Evolutionary conservation across 2,113 vertebrate species (phyloP), one percentile per base, ranked within the genome.

Genomic region (Talpa occidentalis): DNA sequence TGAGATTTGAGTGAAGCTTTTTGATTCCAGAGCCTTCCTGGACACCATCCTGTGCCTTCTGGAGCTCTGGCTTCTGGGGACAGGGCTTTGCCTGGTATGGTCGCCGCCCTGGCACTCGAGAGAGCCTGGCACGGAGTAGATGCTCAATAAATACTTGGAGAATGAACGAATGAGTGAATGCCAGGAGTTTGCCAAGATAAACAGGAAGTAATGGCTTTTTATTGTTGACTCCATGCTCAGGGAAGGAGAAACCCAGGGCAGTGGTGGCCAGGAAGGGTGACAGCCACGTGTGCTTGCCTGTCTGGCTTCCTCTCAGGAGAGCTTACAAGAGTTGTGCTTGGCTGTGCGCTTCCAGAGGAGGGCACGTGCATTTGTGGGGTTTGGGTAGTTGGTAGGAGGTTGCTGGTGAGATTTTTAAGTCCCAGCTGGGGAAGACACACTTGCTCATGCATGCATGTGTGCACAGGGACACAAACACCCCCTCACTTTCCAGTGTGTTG

Each of bases 31-130:
- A n/a, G 26, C 32, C 12, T 26, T 42, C 47, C 59, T 42, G 35
- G 81, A 6, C 7, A 1, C 16, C 5, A 19, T 40, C 35, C 52
- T 3, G 54, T 9, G 32, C 32, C 2, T n/a, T 47, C 59, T 4
- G 32, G 76, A 52, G 1, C 0, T 1, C 62, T 19, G 15, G 17
- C 35, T 11, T 16, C 2, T 2, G 47, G 60, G 56, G 1, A 54
- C 16, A 6, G 47, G 69, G 62, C 47, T 59, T 32, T 5, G 8
- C 40, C 17, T 28, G 14, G 35, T 16, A 19, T 30, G 69, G 10
- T 16, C 0, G 2, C 44, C 22, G 49, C 47, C 56, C 37, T 19
- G 0, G 49, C 6, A 0, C 30, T 21, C 0, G 28, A n/a, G 35
- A 24, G 22, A 76, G 30, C 54, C 67, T 30, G 70, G 40, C 70